Conservation (phyloP, 2,113 vertebrate genomes). For the Falco punctatus region DNA sequence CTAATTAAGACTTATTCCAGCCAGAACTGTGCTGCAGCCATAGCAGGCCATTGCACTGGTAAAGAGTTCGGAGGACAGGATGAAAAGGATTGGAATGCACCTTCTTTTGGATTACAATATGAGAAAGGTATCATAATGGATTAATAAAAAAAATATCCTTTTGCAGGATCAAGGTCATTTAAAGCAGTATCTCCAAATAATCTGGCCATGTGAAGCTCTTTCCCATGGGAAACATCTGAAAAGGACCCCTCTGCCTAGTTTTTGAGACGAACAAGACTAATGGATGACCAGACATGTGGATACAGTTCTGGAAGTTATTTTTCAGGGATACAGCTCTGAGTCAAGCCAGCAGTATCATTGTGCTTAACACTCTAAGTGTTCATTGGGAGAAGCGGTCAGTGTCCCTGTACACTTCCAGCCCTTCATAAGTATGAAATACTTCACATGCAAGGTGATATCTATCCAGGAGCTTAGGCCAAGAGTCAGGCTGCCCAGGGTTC, state of each 20-base stretch:
- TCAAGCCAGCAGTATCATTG: accelerated
- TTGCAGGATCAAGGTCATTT: background rate
- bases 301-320: slow-evolving; percentile 10
- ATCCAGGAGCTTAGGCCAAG: background rate
- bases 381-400: accelerated
- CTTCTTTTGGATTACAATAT: slow-evolving; percentile 2
- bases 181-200: background rate
- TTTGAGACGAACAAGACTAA: slow-evolving; percentile 29
- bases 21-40: slow-evolving; percentile 64
- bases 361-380: background rate
- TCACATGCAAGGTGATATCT: background rate
- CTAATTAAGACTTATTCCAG: slow-evolving; percentile 74
- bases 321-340: background rate
- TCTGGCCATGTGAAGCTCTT: background rate
- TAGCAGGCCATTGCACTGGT: slow-evolving; percentile 16
- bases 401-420: background rate
- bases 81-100: background rate
- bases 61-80: background rate
- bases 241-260: background rate
- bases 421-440: background rate
- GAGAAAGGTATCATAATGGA: background rate
- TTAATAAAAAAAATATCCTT: background rate
- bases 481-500: background rate
- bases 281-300: background rate
- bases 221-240: background rate